These are phyloP conservation scores for Brachyistius frenatus DNA, from an alignment of 2,113 vertebrate genomes.

Conservation along the genomic window DNA sequence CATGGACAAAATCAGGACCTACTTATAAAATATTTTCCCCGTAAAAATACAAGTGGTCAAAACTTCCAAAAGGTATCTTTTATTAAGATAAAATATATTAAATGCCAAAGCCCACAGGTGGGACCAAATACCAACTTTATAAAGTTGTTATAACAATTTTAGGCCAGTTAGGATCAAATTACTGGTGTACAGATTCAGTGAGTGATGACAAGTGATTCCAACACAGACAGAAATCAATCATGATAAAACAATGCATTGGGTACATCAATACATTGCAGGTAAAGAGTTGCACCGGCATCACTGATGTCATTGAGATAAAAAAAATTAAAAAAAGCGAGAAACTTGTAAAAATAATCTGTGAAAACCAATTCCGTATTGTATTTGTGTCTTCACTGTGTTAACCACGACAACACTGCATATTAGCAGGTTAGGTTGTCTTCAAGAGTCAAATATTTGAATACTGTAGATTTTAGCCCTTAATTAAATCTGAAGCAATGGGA, in stretches of 20 bases:
- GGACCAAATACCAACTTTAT: background rate
- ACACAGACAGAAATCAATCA: no score
- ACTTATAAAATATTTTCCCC: background rate
- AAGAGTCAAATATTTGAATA: background rate
- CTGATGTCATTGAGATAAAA: no score
- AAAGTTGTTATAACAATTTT: no score
- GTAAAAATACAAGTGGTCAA: background rate
- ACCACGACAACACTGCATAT: slow-evolving; percentile 12
- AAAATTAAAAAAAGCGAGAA: background rate
- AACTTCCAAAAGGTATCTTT: no score
- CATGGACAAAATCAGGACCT: no score
- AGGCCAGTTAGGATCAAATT: background rate
- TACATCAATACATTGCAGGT: no score
- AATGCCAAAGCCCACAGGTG: no score
- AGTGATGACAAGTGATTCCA: no score
- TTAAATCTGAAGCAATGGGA: slow-evolving; percentile 1
- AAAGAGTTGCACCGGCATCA: no score
- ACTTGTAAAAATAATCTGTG: background rate
- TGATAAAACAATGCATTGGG: no score
- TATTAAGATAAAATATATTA: no score
- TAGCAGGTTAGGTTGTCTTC: slow-evolving; percentile 10
- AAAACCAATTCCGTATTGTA: background rate
- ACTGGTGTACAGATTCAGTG: background rate
- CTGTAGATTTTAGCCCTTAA: background rate
- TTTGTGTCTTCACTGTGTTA: slow-evolving; percentile 8